phyloP scores from a whole-genome alignment of 1,140 invertebrate species.

The Caerostris extrusa region DNA sequence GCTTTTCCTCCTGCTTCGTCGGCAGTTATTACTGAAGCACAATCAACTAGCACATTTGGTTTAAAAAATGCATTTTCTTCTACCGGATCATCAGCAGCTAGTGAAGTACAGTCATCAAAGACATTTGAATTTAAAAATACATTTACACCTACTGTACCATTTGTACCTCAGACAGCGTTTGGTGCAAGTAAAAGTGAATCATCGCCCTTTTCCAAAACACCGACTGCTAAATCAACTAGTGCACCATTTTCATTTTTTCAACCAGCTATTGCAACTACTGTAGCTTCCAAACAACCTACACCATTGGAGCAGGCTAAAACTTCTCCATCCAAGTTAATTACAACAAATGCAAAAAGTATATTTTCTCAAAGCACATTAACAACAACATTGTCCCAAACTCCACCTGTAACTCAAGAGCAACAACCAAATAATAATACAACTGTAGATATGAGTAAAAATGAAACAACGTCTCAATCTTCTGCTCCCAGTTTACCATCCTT shows the following conservation, averaged over 20 bases:
- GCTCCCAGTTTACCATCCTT: neutral
- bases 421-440: neutral
- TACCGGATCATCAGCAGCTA: too few species aligned
- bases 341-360: neutral
- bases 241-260: constrained; percentile 2
- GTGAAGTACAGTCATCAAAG: too few species aligned
- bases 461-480: neutral
- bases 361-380: neutral
- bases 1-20: too few species aligned
- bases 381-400: neutral
- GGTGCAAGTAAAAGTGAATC: neutral
- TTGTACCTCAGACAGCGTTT: neutral
- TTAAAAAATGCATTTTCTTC: too few species aligned
- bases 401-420: neutral
- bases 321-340: neutral
- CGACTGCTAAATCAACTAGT: neutral
- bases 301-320: neutral
- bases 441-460: neutral
- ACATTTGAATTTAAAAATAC: too few species aligned
- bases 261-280: neutral
- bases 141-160: neutral
- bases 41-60: too few species aligned
- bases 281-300: neutral
- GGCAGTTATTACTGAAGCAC: too few species aligned
- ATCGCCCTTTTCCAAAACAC: neutral